Percentiles rank a stretch among this genome's conserved stretches.
These are phyloP conservation scores for Parochlus steinenii DNA, from an alignment of 2,888 invertebrate species.

Conservation along the genomic window DNA sequence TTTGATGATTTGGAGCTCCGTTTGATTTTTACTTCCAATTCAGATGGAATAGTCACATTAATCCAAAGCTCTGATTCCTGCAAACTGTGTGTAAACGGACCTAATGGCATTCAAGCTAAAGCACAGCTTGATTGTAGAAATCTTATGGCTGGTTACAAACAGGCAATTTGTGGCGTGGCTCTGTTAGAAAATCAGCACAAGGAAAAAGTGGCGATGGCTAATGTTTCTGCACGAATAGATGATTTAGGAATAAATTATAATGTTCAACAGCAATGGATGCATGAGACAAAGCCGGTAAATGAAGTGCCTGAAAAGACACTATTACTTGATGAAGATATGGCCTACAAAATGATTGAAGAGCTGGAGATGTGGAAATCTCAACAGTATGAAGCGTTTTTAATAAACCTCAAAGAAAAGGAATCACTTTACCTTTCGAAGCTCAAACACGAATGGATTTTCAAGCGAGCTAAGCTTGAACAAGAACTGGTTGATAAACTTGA, in stretches of 20 bases:
- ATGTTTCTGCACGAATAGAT: slow-evolving; percentile 15
- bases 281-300: not conserved
- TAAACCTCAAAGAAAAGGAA: slow-evolving; percentile 42
- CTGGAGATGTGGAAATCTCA: slow-evolving; percentile 57
- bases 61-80: slow-evolving; percentile 15
- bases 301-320: slow-evolving; percentile 6
- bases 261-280: slow-evolving; percentile 9
- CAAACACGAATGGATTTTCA: slow-evolving; percentile 39
- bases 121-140: slow-evolving; percentile 15
- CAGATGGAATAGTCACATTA: slow-evolving; percentile 14
- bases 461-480: slow-evolving; percentile 36
- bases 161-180: slow-evolving; percentile 13
- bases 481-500: slow-evolving; percentile 40
- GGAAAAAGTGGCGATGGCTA: slow-evolving; percentile 15
- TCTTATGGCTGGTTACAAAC: slow-evolving; percentile 2
- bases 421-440: slow-evolving; percentile 35
- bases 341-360: slow-evolving; percentile 42
- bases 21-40: slow-evolving; percentile 15
- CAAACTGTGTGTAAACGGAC: slow-evolving; percentile 15
- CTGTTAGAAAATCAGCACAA: slow-evolving; percentile 15
- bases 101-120: slow-evolving; percentile 14
- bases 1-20: slow-evolving; percentile 16
- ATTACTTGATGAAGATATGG: slow-evolving; percentile 20
- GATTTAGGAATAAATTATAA: slow-evolving; percentile 17
- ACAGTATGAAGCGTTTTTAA: slow-evolving; percentile 44